These are phyloP conservation scores for Drosophila nannoptera DNA, from an alignment of 1,140 invertebrate species.

Conservation along the genomic window DNA sequence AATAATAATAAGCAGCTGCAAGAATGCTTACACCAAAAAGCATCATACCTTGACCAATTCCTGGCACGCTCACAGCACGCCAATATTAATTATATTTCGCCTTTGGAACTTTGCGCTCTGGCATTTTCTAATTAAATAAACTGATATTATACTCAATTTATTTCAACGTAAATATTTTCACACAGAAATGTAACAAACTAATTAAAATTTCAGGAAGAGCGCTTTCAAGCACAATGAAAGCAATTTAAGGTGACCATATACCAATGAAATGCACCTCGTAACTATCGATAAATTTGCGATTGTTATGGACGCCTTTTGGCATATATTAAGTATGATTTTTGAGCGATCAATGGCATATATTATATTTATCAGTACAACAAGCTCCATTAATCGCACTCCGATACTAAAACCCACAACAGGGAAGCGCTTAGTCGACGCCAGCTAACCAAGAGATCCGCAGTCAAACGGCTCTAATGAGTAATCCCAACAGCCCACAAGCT, in stretches of 20 bases:
- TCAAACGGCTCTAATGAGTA: constrained; percentile 27
- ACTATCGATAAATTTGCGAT: no score
- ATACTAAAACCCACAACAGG: background rate
- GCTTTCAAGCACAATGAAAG: no score
- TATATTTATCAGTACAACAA: no score
- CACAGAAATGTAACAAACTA: constrained; percentile 32
- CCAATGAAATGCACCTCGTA: no score
- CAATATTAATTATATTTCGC: constrained; percentile 71
- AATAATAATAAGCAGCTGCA: background rate
- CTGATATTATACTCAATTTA: constrained; percentile 66
- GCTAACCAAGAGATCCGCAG: background rate
- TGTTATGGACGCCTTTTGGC: no score
- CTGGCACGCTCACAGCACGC: constrained; percentile 24
- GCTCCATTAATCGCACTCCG: no score
- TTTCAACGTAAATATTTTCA: constrained; percentile 47
- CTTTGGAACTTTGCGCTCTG: constrained; percentile 42
- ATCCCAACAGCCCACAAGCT: constrained; percentile 38
- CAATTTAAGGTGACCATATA: no score
- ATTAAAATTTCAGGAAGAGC: constrained; percentile 5
- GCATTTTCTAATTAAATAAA: constrained; percentile 59
- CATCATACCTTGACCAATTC: constrained; percentile 1
- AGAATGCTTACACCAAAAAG: background rate
- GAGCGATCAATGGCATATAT: no score
- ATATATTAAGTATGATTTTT: no score
- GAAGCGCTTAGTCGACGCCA: background rate